phyloP scores from a whole-genome alignment of 2,797 vertebrate genomes.

The Fundulus diaphanus region DNA sequence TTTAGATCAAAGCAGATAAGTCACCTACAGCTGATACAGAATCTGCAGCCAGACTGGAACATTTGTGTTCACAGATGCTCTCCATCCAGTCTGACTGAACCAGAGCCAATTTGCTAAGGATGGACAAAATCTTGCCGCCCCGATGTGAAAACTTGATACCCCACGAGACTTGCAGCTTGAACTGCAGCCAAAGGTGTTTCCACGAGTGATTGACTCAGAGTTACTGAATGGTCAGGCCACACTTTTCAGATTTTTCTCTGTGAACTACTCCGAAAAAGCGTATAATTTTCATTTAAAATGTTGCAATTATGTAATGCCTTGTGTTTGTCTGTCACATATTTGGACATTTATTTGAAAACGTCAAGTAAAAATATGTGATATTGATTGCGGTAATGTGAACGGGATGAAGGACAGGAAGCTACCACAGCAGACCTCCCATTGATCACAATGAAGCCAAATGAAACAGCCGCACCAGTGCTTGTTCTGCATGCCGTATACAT shows the following conservation, averaged over 20 bases:
- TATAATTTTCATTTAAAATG: not conserved
- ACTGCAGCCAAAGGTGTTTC: not conserved
- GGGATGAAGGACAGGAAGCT: not conserved
- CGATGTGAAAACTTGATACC: not conserved
- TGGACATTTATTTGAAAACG: not conserved
- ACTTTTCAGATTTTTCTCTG: not conserved
- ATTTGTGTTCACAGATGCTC: not conserved
- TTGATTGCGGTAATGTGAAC: no score
- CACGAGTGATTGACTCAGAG: not conserved
- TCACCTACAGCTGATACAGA: not conserved
- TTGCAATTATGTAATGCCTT: not conserved
- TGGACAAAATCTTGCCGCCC: not conserved
- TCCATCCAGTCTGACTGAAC: not conserved
- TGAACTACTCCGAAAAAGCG: not conserved
- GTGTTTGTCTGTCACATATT: not conserved
- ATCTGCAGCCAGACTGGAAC: not conserved
- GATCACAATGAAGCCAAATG: not conserved
- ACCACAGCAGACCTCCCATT: not conserved
- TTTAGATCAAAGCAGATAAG: not conserved
- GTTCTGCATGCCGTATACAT: slow-evolving; percentile 11
- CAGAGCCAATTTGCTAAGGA: not conserved
- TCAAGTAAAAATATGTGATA: not conserved
- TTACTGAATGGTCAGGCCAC: not conserved
- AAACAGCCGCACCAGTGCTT: slow-evolving; percentile 3
- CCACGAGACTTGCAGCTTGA: not conserved